Conservation (phyloP, 2,113 vertebrate genomes). For the Phalacrocorax pelagicus region DNA sequence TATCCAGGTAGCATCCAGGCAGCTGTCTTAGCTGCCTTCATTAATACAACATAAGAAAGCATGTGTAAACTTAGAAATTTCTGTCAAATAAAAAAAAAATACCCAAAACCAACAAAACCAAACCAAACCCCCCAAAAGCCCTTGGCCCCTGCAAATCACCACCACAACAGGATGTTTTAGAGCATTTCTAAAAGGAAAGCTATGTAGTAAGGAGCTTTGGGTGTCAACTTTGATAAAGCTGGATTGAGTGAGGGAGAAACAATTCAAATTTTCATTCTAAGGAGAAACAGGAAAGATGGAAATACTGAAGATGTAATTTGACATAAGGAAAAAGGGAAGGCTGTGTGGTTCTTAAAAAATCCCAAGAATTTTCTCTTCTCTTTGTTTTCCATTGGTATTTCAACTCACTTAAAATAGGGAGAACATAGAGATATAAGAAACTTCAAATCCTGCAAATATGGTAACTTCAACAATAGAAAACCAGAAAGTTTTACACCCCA, state of each 20-base stretch:
- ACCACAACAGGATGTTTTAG: background rate
- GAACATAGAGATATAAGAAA: background rate
- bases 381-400: background rate
- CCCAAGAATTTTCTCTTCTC: background rate
- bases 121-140: too few species aligned
- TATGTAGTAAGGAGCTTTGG: background rate
- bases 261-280: background rate
- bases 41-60: background rate
- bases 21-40: background rate
- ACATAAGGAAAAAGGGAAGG: background rate
- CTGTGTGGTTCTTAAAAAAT: background rate
- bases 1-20: background rate
- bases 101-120: background rate
- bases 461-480: background rate
- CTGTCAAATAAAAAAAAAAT: background rate
- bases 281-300: background rate
- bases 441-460: background rate
- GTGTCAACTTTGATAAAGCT: background rate
- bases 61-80: background rate
- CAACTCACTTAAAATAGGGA: background rate
- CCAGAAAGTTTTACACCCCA: background rate
- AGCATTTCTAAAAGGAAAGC: background rate
- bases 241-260: background rate
- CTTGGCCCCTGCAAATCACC: too few species aligned
- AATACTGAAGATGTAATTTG: background rate